A percentile compares a stretch with the other conserved stretches of the same genome.
These are phyloP conservation scores for Melanophora roralis DNA, from an alignment of 2,888 invertebrate species.

Conservation along the genomic window DNA sequence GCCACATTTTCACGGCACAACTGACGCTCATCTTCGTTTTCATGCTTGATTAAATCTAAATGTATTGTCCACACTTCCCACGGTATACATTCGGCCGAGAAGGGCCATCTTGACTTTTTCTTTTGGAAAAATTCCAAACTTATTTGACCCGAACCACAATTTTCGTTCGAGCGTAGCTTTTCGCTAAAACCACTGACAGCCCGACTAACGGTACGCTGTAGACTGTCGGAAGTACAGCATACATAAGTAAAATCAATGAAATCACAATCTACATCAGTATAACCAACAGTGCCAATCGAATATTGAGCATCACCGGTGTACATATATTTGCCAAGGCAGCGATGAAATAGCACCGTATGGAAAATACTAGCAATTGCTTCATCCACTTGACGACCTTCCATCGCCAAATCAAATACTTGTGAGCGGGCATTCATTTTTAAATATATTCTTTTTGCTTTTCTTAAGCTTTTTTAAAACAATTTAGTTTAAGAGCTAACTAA, in stretches of 20 bases:
- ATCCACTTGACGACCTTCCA: conserved; percentile 94
- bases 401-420: conserved; percentile 87
- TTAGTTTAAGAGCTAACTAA: conserved; percentile 13
- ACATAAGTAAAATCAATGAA: conserved; percentile 99
- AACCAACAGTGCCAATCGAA: conserved; percentile 96
- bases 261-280: conserved; percentile 98
- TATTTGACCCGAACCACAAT: conserved; percentile 88
- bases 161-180: conserved; percentile 84
- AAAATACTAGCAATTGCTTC: conserved; percentile 94
- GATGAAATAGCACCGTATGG: conserved; percentile 93
- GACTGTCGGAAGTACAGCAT: conserved; percentile 90
- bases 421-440: conserved; percentile 86
- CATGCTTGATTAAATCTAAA: conserved; percentile 90
- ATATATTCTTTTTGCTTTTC: background rate
- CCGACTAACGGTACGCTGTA: conserved; percentile 84
- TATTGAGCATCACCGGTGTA: conserved; percentile 96
- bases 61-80: conserved; percentile 99
- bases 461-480: background rate
- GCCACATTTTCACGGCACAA: conserved; percentile 91
- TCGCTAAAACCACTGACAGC: conserved; percentile 89
- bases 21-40: conserved; percentile 91
- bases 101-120: conserved; percentile 92
- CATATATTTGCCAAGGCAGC: conserved; percentile 93
- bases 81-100: conserved; percentile 93
- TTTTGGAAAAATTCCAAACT: conserved; percentile 97